A percentile compares a stretch with the other conserved stretches of the same genome.
Evolutionary conservation across 2,888 invertebrate genomes (phyloP).

Genomic region (Mamestra brassicae): DNA sequence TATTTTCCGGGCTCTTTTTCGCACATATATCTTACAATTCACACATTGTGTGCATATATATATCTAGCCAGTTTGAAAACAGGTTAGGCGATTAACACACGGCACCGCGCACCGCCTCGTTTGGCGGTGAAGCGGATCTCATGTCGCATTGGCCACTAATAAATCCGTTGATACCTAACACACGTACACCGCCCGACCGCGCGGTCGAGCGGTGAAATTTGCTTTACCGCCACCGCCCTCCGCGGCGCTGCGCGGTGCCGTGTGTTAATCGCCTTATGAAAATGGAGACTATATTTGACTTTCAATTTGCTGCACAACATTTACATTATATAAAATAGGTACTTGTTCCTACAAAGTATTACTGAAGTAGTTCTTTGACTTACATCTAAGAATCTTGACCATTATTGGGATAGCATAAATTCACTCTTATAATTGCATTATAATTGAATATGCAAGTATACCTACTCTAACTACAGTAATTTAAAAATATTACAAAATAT

Average conservation of each 20-base stretch:
- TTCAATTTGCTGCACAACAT: background rate
- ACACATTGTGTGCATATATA: slow-evolving; percentile 8
- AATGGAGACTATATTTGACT: background rate
- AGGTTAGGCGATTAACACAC: too few species aligned
- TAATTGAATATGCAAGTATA: background rate
- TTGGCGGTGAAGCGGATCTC: too few species aligned
- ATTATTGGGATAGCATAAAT: background rate
- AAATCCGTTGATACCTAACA: too few species aligned
- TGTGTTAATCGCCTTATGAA: too few species aligned
- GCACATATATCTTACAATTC: slow-evolving; percentile 15
- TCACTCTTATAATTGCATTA: background rate
- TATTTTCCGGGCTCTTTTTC: slow-evolving; percentile 4
- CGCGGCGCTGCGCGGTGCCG: too few species aligned
- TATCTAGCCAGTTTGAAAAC: background rate
- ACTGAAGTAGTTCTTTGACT: background rate
- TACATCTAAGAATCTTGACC: background rate
- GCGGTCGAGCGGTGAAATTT: too few species aligned
- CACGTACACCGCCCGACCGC: too few species aligned
- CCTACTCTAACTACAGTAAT: background rate
- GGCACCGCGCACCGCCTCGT: too few species aligned
- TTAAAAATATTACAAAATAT: slow-evolving; percentile 31
- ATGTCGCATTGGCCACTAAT: too few species aligned
- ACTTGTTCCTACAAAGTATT: background rate
- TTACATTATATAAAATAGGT: background rate
- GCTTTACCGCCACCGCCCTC: too few species aligned